phyloP scores from a whole-genome alignment of 2,113 vertebrate genomes.

The Dromiciops gliroides region DNA sequence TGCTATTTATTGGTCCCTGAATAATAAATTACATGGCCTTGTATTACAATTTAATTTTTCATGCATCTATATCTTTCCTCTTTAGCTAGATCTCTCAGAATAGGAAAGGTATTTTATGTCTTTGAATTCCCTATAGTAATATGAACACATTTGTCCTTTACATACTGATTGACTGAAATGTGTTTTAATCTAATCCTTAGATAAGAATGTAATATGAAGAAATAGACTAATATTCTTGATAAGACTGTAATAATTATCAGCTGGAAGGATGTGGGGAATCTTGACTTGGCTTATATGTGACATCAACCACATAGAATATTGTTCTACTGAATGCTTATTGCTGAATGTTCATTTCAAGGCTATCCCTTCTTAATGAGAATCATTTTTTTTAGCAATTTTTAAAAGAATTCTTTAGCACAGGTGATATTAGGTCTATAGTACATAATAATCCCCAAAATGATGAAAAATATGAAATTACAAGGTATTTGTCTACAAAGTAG shows the following conservation, averaged over 20 bases:
- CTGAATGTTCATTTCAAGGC: not conserved
- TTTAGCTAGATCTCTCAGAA: not conserved
- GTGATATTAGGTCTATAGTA: not conserved
- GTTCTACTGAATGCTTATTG: not conserved
- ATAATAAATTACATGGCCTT: not conserved
- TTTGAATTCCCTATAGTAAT: not conserved
- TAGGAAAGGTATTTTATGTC: not conserved
- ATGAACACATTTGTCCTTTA: not conserved
- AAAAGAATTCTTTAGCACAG: not conserved
- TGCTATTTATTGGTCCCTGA: not conserved
- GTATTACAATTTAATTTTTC: not conserved
- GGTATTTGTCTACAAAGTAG: not conserved
- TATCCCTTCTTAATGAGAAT: not conserved
- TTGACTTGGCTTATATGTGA: not conserved
- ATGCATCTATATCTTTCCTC: too few species aligned
- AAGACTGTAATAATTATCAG: not conserved
- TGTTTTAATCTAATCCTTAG: not conserved
- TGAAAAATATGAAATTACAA: conserved; percentile 29
- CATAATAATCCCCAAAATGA: not conserved
- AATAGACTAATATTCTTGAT: not conserved
- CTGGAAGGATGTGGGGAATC: not conserved
- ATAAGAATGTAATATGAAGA: conserved; percentile 1
- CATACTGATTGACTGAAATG: not conserved
- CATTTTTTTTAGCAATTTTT: not conserved
- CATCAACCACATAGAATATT: not conserved